A percentile compares a stretch with the other conserved stretches of the same genome.
Conservation (phyloP, 2,888 invertebrate species). For the Crioceris asparagi region DNA sequence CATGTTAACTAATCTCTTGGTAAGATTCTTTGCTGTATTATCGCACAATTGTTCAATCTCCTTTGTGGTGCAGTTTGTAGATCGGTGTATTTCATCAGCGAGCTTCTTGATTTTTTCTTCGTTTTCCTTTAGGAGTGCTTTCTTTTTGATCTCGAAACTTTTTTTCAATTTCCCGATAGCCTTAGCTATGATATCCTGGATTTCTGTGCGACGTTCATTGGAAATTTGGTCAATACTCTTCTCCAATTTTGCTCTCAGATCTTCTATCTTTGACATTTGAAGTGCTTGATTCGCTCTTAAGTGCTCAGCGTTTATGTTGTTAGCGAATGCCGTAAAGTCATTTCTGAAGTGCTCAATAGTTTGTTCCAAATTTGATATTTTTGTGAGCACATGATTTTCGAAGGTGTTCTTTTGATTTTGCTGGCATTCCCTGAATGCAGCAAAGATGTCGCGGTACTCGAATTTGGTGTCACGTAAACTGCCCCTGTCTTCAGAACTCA, state of each 20-base stretch:
- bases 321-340: constrained; percentile 4
- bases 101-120: constrained; percentile 5
- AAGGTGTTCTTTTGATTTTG: background rate
- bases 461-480: constrained; percentile 5
- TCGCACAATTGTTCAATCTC: constrained; percentile 6
- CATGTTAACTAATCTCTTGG: constrained; percentile 5
- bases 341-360: constrained; percentile 7
- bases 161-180: background rate
- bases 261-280: background rate
- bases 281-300: background rate
- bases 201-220: background rate
- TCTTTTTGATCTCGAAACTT: background rate
- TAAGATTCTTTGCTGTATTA: constrained; percentile 6
- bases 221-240: no score
- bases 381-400: background rate
- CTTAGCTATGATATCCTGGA: background rate
- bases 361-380: constrained; percentile 2
- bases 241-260: no score
- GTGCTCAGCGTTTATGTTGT: background rate
- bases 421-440: constrained; percentile 2
- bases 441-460: constrained; percentile 5
- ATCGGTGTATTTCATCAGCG: constrained; percentile 6
- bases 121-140: background rate
- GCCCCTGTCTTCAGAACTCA: constrained; percentile 11
- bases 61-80: constrained; percentile 1